Percentiles rank a stretch among this genome's conserved stretches.
Conservation (phyloP, 2,888 invertebrate genomes). For the Chloroclystis v-ata region DNA sequence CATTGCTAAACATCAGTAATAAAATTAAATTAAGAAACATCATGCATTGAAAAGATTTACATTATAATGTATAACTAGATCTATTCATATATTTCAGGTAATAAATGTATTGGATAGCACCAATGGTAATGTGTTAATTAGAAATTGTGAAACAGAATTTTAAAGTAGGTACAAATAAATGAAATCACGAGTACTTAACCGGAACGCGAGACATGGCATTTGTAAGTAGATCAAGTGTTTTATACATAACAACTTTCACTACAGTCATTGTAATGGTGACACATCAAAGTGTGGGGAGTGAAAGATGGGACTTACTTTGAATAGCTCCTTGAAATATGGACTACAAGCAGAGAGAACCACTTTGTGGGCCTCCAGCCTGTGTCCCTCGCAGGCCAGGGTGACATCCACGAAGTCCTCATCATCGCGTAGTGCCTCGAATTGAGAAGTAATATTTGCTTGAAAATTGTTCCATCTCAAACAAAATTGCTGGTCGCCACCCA, state of each 20-base stretch:
- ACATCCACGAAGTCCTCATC: conserved; percentile 94
- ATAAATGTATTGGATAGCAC: conserved; percentile 49
- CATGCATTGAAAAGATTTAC: conserved; percentile 42
- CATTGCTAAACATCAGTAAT: conserved; percentile 33
- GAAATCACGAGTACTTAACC: conserved; percentile 78
- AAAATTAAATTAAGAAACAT: conserved; percentile 37
- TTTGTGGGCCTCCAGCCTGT: conserved; percentile 90
- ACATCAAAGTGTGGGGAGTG: conserved; percentile 77
- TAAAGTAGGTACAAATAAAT: conserved; percentile 76
- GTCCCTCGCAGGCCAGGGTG: conserved; percentile 90
- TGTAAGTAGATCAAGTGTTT: conserved; percentile 79
- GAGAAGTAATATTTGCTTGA: conserved; percentile 91
- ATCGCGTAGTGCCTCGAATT: conserved; percentile 89
- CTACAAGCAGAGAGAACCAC: conserved; percentile 91
- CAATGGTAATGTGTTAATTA: conserved; percentile 72
- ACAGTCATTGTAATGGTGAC: conserved; percentile 79
- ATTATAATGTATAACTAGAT: conserved; percentile 30
- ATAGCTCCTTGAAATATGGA: conserved; percentile 91
- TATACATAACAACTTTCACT: conserved; percentile 79
- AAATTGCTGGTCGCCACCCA: conserved; percentile 88
- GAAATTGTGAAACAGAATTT: conserved; percentile 76
- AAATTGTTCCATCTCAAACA: conserved; percentile 94
- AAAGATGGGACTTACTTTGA: conserved; percentile 85
- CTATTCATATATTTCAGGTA: conserved; percentile 31
- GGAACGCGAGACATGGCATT: conserved; percentile 78